A percentile compares a stretch with the other conserved stretches of the same genome.
Evolutionary conservation across 2,113 vertebrate species (phyloP).

Genomic region (Zootoca vivipara): DNA sequence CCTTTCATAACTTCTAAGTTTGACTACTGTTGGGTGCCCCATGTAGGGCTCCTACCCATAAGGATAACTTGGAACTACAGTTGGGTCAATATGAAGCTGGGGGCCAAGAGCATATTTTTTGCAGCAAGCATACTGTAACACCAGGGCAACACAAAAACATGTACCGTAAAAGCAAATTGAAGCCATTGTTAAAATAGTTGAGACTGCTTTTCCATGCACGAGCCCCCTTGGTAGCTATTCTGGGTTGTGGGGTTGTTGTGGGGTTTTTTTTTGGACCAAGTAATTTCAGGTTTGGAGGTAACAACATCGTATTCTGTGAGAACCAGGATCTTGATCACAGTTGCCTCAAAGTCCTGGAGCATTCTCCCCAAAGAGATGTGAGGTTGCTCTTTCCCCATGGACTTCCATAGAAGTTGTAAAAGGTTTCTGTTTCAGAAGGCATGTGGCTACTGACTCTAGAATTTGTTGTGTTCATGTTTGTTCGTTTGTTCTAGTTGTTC

Average conservation of each 20-base stretch:
- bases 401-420: not conserved
- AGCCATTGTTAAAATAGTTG: not conserved
- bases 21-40: not conserved
- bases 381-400: not conserved
- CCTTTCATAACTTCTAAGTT: not conserved
- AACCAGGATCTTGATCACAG: not conserved
- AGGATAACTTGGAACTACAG: not conserved
- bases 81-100: not conserved
- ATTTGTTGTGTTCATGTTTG: not conserved
- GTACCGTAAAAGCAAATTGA: no score
- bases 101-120: not conserved
- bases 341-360: not conserved
- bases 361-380: not conserved
- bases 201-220: not conserved
- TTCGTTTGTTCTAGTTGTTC: not conserved
- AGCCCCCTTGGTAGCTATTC: no score
- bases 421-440: not conserved
- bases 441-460: not conserved
- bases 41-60: not conserved
- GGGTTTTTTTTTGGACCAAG: not conserved
- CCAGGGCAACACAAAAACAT: no score
- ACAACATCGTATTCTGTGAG: not conserved
- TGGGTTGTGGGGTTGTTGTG: no score
- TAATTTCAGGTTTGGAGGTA: not conserved
- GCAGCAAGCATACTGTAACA: not conserved